phyloP scores from a whole-genome alignment of 2,797 vertebrate species.

The Darevskia nairensis region DNA sequence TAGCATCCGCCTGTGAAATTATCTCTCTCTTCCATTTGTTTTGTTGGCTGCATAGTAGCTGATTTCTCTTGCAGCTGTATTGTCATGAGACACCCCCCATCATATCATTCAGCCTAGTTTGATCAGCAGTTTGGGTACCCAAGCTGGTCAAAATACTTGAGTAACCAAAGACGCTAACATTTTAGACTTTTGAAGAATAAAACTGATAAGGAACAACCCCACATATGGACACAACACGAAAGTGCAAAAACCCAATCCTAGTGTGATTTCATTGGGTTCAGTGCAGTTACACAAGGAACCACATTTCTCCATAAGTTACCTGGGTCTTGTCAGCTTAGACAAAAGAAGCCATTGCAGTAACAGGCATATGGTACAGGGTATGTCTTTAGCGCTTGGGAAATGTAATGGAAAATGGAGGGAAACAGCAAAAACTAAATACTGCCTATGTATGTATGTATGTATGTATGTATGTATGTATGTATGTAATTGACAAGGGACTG shows the following conservation, averaged over 20 bases:
- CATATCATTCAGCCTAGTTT: neutral
- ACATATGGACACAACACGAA: neutral
- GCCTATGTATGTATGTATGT: neutral
- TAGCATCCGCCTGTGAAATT: neutral
- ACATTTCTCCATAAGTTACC: neutral
- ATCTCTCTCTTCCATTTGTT: neutral
- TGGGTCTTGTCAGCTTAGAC: constrained; percentile 3
- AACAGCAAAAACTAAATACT: neutral
- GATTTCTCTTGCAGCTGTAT: accelerated
- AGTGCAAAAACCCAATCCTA: accelerated
- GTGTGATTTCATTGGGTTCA: neutral
- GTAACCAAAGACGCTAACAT: neutral
- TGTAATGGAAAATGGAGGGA: constrained; percentile 4
- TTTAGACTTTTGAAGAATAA: neutral
- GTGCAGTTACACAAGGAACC: accelerated
- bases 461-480: neutral
- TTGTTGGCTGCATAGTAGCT: neutral
- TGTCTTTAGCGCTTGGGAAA: neutral
- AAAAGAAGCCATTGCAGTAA: neutral
- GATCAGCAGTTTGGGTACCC: neutral
- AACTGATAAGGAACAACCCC: neutral
- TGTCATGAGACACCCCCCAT: neutral
- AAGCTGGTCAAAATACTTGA: constrained; percentile 11
- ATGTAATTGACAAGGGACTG: neutral
- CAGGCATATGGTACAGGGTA: neutral